Conservation (phyloP, 2,888 invertebrate species). For the Antheraea assamensis region DNA sequence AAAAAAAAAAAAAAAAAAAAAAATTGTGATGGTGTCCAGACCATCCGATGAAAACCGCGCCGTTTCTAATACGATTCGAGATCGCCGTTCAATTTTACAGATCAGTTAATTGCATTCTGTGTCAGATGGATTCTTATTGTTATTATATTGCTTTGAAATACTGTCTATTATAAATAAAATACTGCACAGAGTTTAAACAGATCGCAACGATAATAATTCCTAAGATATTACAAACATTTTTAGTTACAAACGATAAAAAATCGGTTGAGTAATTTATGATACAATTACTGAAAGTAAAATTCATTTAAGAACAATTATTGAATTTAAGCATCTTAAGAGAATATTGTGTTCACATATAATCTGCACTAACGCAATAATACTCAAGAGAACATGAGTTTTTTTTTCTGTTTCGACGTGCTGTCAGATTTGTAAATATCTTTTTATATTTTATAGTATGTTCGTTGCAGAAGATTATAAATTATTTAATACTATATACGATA, state of each 20-base stretch:
- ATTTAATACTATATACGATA: no score
- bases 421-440: no score
- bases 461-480: no score
- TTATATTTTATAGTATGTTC: no score
- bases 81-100: slow-evolving; percentile 7
- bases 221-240: background rate
- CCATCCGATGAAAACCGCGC: slow-evolving; percentile 11
- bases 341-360: no score
- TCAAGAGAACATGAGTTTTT: no score
- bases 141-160: background rate
- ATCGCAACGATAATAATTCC: background rate
- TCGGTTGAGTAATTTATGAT: background rate
- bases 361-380: no score
- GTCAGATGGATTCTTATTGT: slow-evolving; percentile 9
- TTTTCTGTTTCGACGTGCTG: no score
- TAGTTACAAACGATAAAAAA: background rate
- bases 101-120: slow-evolving; percentile 12
- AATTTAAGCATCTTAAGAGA: no score
- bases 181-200: slow-evolving; percentile 3
- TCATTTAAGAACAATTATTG: no score
- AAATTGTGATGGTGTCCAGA: slow-evolving; percentile 4
- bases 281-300: background rate
- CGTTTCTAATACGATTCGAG: slow-evolving; percentile 12
- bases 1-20: no score
- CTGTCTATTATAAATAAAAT: background rate